Evolutionary conservation across 2,113 vertebrate genomes (phyloP), one percentile per base, ranked within the genome.

Genomic region (Typhlomys cinereus): DNA sequence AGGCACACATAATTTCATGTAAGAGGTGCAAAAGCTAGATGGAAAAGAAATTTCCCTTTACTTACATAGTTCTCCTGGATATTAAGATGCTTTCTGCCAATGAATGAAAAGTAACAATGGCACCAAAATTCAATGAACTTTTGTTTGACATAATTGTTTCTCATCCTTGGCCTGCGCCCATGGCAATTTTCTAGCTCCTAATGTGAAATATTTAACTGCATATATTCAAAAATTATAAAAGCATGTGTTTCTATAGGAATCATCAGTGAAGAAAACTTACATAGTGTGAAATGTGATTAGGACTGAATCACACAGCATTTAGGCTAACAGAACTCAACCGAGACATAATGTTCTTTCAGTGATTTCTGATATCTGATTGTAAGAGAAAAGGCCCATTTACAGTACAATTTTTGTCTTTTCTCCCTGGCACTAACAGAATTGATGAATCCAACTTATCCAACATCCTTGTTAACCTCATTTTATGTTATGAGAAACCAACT

Each of bases 121-220:
- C 6, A 54, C 78, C 90, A 79, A 3, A 88, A 74, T 82, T 78
- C 15, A 62, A 15, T 61, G 0, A 61, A 78, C 4, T 88, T 78
- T 69, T n/a, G 89, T 66, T 76, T 21, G 17, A 66, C 61, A 61
- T 39, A 82, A 76, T 66, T 86, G 2, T 50, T 91, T 67, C 4
- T 1, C 0, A 3, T 83, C 34, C 69, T 75, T 85, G 21, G 48
- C 11, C 61, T 92, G 62, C 29, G 41, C 21, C 36, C 11, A 36
- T 69, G 17, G 11, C 18, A 18, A 71, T 50, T 76, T 91, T 93
- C 14, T 44, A 89, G 7, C 13, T 87, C 31, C 20, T 69, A 76
- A 87, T 79, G 9, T 69, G 78, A 93, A 75, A 82, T 89, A 79
- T 69, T 80, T 84, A 73, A 88, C 76, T 73, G 44, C 4, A 73